These are phyloP conservation scores for Strongylocentrotus purpuratus DNA, from an alignment of 35 echinoderm and acorn worm species.

Conservation along the genomic window DNA sequence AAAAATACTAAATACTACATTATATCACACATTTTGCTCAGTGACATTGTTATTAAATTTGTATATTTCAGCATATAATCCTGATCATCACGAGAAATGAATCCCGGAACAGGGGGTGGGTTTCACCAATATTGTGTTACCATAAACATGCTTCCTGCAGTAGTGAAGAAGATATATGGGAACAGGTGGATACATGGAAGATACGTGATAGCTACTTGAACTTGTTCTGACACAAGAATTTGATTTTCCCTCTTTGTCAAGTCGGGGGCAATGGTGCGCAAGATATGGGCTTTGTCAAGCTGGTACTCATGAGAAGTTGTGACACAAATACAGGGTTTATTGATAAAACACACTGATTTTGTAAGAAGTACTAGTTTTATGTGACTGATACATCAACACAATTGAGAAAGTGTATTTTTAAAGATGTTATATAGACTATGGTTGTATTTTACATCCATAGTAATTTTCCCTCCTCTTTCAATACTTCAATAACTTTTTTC, in stretches of 20 bases:
- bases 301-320: neutral
- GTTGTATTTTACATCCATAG: neutral
- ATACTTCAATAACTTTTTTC: neutral
- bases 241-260: constrained; percentile 4
- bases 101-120: neutral
- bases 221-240: constrained; percentile 23
- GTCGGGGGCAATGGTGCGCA: neutral
- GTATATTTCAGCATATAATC: too few relatives aligned
- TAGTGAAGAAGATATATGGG: neutral
- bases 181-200: neutral
- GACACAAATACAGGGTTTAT: neutral
- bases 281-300: neutral
- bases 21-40: too few relatives aligned
- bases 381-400: neutral
- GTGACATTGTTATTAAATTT: too few relatives aligned
- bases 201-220: constrained; percentile 7
- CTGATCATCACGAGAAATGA: neutral
- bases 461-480: neutral
- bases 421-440: too few relatives aligned
- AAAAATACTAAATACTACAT: too few relatives aligned
- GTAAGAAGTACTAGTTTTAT: neutral
- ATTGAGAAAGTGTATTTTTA: neutral
- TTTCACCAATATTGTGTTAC: neutral
- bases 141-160: neutral
- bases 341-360: neutral